These are phyloP conservation scores for Mythimna impura DNA, from an alignment of 2,888 invertebrate species.

Conservation along the genomic window DNA sequence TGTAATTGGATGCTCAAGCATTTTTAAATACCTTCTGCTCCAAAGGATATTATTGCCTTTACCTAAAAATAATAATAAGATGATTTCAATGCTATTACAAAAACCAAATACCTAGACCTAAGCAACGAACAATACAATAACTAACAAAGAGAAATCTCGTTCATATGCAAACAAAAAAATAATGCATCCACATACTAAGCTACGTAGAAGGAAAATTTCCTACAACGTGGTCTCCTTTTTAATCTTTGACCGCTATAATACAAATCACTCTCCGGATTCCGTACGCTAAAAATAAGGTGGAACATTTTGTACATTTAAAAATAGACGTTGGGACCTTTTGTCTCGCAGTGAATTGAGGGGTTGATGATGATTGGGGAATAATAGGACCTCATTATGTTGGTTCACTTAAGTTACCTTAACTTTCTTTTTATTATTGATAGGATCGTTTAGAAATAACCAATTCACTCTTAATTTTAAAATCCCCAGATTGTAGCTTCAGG, in stretches of 20 bases:
- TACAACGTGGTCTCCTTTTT: constrained; percentile 31
- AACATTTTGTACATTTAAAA: constrained; percentile 38
- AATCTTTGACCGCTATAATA: constrained; percentile 52
- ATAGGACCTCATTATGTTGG: background rate
- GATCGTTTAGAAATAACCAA: too few relatives aligned
- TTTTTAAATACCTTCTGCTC: too few relatives aligned
- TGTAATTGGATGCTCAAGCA: too few relatives aligned
- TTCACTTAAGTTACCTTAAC: background rate
- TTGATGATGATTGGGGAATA: constrained; percentile 16
- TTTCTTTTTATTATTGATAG: background rate
- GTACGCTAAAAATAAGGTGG: constrained; percentile 28
- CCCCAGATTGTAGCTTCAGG: too few relatives aligned
- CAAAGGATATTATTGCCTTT: too few relatives aligned
- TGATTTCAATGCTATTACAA: background rate
- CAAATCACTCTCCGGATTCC: constrained; percentile 49
- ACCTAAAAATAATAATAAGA: too few relatives aligned
- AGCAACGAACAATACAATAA: background rate
- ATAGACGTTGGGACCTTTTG: constrained; percentile 21
- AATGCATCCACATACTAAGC: constrained; percentile 30
- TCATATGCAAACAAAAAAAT: constrained; percentile 3
- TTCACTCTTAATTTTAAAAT: too few relatives aligned
- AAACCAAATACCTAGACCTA: background rate
- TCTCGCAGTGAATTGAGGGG: background rate
- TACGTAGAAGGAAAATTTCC: constrained; percentile 23
- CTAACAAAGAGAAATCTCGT: too few relatives aligned